Percentiles rank a stretch among this genome's conserved stretches.
Conservation (phyloP, 2,888 invertebrate genomes). For the Dolichomitus sp. region DNA sequence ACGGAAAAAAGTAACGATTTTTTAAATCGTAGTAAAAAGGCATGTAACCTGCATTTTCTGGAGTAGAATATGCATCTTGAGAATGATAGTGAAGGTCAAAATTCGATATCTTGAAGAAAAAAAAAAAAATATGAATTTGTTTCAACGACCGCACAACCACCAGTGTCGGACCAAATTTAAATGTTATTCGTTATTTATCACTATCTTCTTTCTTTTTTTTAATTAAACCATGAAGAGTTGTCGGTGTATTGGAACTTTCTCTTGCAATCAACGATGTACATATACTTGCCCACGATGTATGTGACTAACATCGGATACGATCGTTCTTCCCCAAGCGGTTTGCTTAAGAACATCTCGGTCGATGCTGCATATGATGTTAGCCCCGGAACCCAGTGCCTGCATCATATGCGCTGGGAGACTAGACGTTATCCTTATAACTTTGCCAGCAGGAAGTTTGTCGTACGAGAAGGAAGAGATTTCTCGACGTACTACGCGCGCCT, state of each 20-base stretch:
- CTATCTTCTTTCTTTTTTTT: neutral
- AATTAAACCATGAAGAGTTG: neutral
- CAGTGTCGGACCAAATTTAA: too few relatives aligned
- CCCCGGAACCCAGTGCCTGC: slow-evolving; percentile 47
- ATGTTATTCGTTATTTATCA: neutral
- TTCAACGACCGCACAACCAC: too few relatives aligned
- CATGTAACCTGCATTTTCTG: too few relatives aligned
- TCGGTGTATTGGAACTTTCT: neutral
- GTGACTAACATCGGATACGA: slow-evolving; percentile 18
- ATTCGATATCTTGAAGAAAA: too few relatives aligned
- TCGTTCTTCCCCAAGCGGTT: slow-evolving; percentile 22
- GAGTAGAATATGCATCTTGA: too few relatives aligned
- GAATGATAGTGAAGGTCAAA: too few relatives aligned
- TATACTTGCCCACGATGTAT: neutral
- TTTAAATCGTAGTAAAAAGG: too few relatives aligned
- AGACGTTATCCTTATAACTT: slow-evolving; percentile 68
- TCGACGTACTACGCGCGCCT: slow-evolving; percentile 55
- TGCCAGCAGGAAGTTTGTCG: slow-evolving; percentile 61
- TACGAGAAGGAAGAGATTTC: slow-evolving; percentile 65
- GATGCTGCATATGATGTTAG: slow-evolving; percentile 35
- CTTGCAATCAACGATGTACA: neutral
- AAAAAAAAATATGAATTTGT: too few relatives aligned
- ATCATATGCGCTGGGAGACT: slow-evolving; percentile 57
- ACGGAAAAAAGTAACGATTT: too few relatives aligned
- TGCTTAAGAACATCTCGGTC: neutral